These are phyloP conservation scores for Monoplex corrugatus DNA, from an alignment of 2,888 invertebrate genomes.

Conservation along the genomic window DNA sequence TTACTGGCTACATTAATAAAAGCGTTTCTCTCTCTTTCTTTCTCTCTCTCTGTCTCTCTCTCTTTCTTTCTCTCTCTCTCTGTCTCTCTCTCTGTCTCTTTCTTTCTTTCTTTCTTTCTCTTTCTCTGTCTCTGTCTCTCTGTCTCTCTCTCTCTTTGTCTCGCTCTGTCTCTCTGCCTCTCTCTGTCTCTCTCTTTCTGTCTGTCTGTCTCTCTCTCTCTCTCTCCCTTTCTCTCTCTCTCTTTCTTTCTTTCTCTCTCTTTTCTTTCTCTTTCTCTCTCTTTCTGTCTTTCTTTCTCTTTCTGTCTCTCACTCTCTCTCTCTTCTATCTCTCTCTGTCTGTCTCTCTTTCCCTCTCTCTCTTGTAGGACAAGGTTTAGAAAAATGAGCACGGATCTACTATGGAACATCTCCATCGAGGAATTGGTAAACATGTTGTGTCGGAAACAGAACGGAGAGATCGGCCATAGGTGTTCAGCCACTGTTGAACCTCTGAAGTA, in stretches of 20 bases:
- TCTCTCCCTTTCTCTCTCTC: neutral
- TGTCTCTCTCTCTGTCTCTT: neutral
- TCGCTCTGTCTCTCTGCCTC: no score
- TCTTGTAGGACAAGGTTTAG: no score
- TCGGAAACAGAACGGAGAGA: no score
- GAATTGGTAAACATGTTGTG: no score
- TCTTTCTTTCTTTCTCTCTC: neutral
- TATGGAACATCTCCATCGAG: no score
- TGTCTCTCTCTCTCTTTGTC: neutral
- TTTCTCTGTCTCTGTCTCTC: neutral
- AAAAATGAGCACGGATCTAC: no score
- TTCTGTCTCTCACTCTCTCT: neutral
- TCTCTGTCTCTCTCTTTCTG: neutral
- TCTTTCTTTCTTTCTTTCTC: neutral
- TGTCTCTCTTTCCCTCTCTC: neutral
- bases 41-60: neutral
- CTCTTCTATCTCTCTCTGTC: neutral
- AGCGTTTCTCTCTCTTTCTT: no score
- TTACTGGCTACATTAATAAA: no score
- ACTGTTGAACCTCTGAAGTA: no score
- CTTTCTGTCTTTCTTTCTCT: neutral
- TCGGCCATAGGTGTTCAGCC: no score
- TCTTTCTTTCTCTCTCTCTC: neutral
- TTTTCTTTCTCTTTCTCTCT: neutral
- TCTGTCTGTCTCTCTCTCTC: neutral